A percentile compares a stretch with the other conserved stretches of the same genome.
Conservation (phyloP, 2,113 vertebrate species). For the Crotalus helleri region DNA sequence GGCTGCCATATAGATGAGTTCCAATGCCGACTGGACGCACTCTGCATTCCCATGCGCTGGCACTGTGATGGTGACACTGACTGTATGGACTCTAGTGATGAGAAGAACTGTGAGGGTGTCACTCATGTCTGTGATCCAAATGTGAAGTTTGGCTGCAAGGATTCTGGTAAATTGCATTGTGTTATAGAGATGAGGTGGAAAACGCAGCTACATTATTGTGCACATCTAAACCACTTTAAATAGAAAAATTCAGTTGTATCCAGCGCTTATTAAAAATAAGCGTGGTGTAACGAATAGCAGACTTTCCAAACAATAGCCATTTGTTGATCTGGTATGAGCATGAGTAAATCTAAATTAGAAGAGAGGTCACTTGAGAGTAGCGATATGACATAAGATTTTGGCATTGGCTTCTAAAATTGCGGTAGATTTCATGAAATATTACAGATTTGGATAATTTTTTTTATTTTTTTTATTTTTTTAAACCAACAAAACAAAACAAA, state of each 20-base stretch:
- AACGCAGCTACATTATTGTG: rapidly evolving
- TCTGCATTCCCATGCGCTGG: conserved; percentile 96
- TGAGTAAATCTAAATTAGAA: background rate
- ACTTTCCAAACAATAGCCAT: background rate
- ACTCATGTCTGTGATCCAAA: conserved; percentile 91
- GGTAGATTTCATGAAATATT: background rate
- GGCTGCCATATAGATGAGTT: conserved; percentile 93
- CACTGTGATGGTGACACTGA: conserved; percentile 92
- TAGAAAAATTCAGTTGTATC: background rate
- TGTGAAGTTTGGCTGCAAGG: conserved; percentile 93
- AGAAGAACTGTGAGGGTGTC: conserved; percentile 92
- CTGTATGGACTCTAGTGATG: conserved; percentile 94
- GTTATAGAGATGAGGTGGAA: rapidly evolving
- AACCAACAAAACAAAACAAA: no score
- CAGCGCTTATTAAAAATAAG: background rate
- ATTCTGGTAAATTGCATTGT: conserved; percentile 77
- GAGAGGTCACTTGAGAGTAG: background rate
- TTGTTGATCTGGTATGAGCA: background rate
- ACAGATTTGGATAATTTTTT: background rate
- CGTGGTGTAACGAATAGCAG: background rate
- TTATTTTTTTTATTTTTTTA: no score
- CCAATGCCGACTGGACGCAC: conserved; percentile 89
- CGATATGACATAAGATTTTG: no score
- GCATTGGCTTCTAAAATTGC: background rate
- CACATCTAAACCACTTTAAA: background rate